phyloP scores from a whole-genome alignment of 2,888 invertebrate genomes.

The Andrena minutula region DNA sequence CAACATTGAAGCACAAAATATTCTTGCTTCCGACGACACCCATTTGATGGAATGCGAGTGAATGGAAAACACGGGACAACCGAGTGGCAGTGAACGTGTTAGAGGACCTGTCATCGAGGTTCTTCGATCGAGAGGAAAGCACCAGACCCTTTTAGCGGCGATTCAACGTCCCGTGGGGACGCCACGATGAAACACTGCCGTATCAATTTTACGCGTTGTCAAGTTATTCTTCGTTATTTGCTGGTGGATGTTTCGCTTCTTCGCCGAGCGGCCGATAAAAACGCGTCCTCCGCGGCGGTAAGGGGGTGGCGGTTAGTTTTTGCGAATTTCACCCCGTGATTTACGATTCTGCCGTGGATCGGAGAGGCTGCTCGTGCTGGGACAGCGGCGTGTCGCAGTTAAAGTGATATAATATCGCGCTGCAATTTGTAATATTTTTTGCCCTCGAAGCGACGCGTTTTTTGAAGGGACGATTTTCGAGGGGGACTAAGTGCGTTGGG shows the following conservation, averaged over 20 bases:
- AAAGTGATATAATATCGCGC: slow-evolving; percentile 42
- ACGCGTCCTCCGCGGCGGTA: not conserved
- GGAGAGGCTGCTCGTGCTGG: not conserved
- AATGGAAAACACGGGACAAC: too few relatives aligned
- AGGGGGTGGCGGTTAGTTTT: slow-evolving; percentile 23
- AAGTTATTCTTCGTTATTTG: slow-evolving; percentile 22
- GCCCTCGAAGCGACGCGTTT: too few relatives aligned
- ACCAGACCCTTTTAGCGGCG: not conserved
- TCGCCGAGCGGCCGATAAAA: slow-evolving; percentile 27
- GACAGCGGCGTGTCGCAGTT: slow-evolving; percentile 26
- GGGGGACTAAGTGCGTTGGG: too few relatives aligned
- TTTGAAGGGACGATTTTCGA: not conserved
- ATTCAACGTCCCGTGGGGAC: not conserved
- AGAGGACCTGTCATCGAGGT: slow-evolving; percentile 6
- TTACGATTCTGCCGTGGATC: slow-evolving; percentile 38
- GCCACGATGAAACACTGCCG: not conserved
- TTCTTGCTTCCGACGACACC: too few relatives aligned
- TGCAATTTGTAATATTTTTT: slow-evolving; percentile 27
- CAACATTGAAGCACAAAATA: too few relatives aligned
- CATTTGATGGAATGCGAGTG: too few relatives aligned
- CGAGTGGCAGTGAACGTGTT: too few relatives aligned
- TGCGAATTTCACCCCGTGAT: slow-evolving; percentile 36
- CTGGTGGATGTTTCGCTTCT: slow-evolving; percentile 9
- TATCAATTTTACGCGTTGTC: slow-evolving; percentile 14
- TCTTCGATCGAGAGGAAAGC: slow-evolving; percentile 11